phyloP scores from a whole-genome alignment of 2,113 vertebrate species.

The Mola mola region DNA sequence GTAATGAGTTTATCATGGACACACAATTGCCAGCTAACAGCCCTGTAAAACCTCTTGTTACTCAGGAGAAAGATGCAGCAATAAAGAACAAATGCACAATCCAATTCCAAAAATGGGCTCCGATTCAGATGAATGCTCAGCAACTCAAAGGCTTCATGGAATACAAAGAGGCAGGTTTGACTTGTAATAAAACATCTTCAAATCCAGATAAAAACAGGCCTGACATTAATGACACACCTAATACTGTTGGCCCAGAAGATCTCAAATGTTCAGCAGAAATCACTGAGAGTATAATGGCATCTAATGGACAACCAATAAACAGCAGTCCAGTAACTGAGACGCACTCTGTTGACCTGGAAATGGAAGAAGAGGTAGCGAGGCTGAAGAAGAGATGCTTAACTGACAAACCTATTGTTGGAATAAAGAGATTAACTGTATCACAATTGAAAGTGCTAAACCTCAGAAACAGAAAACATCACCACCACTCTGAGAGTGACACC shows the following conservation, averaged over 20 bases:
- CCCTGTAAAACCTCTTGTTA: not conserved
- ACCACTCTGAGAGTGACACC: not conserved
- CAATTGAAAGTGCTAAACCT: conserved; percentile 3
- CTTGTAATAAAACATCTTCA: not conserved
- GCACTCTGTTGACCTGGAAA: not conserved
- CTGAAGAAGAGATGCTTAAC: conserved; percentile 42
- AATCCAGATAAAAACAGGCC: not conserved
- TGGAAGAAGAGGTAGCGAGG: not conserved
- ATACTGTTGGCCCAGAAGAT: not conserved
- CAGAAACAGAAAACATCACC: not conserved
- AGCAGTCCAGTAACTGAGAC: not conserved
- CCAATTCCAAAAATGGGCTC: conserved; percentile 13
- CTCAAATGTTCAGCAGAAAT: not conserved
- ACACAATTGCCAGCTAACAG: not conserved
- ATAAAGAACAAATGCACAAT: conserved; percentile 3
- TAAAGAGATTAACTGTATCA: conserved; percentile 16
- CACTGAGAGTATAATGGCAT: not conserved
- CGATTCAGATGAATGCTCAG: not conserved
- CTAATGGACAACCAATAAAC: not conserved
- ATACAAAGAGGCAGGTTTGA: not conserved
- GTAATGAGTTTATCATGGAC: conserved; percentile 4
- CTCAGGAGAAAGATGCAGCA: not conserved
- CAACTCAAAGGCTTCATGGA: not conserved
- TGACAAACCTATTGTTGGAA: conserved; percentile 2
- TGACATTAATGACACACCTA: not conserved